These are phyloP conservation scores for Nansenia antarctica DNA, from an alignment of 2,113 vertebrate species.

Conservation along the genomic window DNA sequence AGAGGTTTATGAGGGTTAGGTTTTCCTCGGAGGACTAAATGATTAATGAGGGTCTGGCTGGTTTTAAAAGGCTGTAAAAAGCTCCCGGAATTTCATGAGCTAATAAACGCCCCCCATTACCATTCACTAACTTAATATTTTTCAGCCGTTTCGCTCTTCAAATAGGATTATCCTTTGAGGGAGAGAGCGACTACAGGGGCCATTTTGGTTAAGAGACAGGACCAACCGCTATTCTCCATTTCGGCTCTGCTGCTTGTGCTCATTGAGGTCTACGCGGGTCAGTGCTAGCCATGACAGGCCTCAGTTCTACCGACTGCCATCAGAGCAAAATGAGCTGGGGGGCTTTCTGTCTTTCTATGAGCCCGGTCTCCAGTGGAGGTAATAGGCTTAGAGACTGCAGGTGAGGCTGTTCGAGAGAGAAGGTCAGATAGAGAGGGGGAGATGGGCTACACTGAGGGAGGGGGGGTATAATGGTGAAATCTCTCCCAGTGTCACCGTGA, in stretches of 20 bases:
- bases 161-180: conserved; percentile 12
- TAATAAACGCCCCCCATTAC: conserved; percentile 56
- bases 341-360: not conserved
- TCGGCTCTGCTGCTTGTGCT: too few relatives aligned
- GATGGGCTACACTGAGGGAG: not conserved
- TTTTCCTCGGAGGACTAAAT: conserved; percentile 25
- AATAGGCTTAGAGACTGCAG: conserved; percentile 18
- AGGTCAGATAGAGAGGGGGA: not conserved
- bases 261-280: not conserved
- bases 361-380: conserved; percentile 9
- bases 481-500: not conserved
- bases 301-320: too few relatives aligned
- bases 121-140: conserved; percentile 60
- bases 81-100: conserved; percentile 59
- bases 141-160: conserved; percentile 25
- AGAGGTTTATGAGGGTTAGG: conserved; percentile 8
- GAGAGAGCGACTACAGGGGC: not conserved
- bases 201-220: too few relatives aligned
- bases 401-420: conserved; percentile 7
- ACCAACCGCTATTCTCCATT: not conserved
- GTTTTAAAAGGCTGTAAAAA: conserved; percentile 33
- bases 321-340: not conserved
- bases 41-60: conserved; percentile 40
- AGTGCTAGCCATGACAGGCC: not conserved
- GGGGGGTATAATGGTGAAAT: not conserved